Evolutionary conservation across 2,113 vertebrate genomes (phyloP).

Genomic region (Oriolus oriolus): DNA sequence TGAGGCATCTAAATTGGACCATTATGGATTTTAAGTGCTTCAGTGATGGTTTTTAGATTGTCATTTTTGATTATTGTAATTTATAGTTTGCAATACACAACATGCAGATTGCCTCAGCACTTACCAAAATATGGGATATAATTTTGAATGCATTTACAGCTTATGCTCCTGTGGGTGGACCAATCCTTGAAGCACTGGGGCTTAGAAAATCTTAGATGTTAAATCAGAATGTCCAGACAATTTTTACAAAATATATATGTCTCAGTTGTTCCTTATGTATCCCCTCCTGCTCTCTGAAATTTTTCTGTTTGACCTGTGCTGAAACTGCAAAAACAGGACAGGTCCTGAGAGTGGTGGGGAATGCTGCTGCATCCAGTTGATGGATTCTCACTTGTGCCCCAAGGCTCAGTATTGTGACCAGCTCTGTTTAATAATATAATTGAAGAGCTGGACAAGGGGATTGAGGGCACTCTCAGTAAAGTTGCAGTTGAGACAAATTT

Average conservation of each 20-base stretch:
- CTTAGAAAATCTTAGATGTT: background rate
- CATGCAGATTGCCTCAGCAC: background rate
- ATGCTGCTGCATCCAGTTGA: background rate
- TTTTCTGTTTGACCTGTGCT: background rate
- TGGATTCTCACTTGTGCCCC: background rate
- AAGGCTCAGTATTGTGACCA: background rate
- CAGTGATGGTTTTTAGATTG: background rate
- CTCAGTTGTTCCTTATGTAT: background rate
- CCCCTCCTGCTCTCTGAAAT: background rate
- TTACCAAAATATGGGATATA: background rate
- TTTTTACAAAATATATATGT: background rate
- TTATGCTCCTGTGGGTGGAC: background rate
- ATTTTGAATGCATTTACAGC: background rate
- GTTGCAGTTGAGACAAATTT: background rate
- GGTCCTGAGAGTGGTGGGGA: background rate
- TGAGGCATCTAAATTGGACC: background rate
- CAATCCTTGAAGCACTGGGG: background rate
- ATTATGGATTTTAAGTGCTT: slow-evolving; percentile 16
- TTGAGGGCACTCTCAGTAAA: too few species aligned
- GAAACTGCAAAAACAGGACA: background rate
- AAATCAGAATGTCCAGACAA: background rate
- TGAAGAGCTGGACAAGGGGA: background rate
- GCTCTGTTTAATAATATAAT: background rate
- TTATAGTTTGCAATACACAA: background rate
- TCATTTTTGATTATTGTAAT: background rate